These are phyloP conservation scores for Syngnathus floridae DNA, from an alignment of 2,113 vertebrate species.

Conservation along the genomic window DNA sequence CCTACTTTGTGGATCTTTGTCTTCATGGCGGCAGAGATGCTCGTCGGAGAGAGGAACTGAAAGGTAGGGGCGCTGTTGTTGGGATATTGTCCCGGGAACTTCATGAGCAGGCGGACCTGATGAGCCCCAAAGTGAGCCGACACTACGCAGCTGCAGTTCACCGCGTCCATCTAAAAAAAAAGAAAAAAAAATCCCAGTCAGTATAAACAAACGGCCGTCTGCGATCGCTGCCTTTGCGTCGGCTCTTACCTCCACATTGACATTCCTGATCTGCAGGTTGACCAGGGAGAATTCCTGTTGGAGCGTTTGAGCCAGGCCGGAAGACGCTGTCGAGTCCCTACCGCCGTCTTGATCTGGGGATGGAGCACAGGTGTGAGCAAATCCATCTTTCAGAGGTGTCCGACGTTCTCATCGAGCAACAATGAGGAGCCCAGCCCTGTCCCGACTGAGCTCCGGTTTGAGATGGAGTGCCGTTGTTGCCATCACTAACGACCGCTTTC, in stretches of 20 bases:
- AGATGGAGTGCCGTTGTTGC: too few relatives aligned
- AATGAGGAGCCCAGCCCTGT: too few relatives aligned
- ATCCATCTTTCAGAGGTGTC: too few relatives aligned
- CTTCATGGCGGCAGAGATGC: constrained; percentile 88
- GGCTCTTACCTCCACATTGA: constrained; percentile 86
- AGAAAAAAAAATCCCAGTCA: background rate
- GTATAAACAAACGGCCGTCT: background rate
- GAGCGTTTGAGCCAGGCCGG: constrained; percentile 86
- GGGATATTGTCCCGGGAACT: constrained; percentile 92
- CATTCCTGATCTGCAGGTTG: constrained; percentile 95
- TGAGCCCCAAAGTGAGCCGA: constrained; percentile 87
- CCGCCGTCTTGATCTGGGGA: constrained; percentile 75
- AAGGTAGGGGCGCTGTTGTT: constrained; percentile 94
- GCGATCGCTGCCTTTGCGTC: background rate
- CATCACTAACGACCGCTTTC: too few relatives aligned
- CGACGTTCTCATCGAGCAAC: too few relatives aligned
- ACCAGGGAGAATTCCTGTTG: constrained; percentile 98
- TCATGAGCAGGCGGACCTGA: constrained; percentile 89
- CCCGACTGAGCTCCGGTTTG: too few relatives aligned
- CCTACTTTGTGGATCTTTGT: constrained; percentile 92
- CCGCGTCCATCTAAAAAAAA: constrained; percentile 82
- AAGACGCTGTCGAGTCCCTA: constrained; percentile 70
- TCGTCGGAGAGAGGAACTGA: constrained; percentile 90
- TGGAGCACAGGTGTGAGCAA: background rate
- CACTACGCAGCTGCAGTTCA: constrained; percentile 88